Evolutionary conservation across 1,140 invertebrate genomes (phyloP).

Genomic region (Drosophila murphyi): DNA sequence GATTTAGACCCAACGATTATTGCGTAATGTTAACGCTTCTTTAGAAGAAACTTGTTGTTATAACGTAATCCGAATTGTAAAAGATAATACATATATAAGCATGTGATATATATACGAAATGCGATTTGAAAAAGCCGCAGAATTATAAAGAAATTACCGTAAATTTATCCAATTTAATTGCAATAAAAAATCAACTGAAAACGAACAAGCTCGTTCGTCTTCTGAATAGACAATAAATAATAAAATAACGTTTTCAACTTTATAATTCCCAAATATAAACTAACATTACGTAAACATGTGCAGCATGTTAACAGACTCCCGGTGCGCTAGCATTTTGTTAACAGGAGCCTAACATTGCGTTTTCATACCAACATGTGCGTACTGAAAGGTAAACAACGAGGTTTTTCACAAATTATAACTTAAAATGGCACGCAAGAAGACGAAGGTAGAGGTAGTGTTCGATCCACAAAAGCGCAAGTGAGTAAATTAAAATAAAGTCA

Average conservation of each 20-base stretch:
- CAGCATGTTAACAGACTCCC: not conserved
- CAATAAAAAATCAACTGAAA: slow-evolving; percentile 27
- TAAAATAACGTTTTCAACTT: not conserved
- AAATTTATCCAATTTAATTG: slow-evolving; percentile 30
- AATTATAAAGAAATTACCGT: slow-evolving; percentile 42
- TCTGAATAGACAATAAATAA: slow-evolving; percentile 11
- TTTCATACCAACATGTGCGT: slow-evolving; percentile 41
- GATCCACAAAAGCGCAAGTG: slow-evolving; percentile 87
- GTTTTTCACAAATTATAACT: slow-evolving; percentile 9
- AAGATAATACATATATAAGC: slow-evolving; percentile 67
- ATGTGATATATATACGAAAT: slow-evolving; percentile 79
- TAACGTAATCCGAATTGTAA: slow-evolving; percentile 58
- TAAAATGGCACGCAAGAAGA: slow-evolving; percentile 85
- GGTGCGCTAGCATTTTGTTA: not conserved
- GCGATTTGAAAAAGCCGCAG: slow-evolving; percentile 69
- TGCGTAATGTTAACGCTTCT: slow-evolving; percentile 79
- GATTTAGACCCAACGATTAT: slow-evolving; percentile 64
- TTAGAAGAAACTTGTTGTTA: slow-evolving; percentile 64
- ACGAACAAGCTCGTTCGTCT: slow-evolving; percentile 1
- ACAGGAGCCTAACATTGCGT: slow-evolving; percentile 9
- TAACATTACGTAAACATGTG: not conserved
- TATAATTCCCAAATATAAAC: not conserved
- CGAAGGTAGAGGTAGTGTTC: slow-evolving; percentile 87
- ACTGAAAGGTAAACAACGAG: slow-evolving; percentile 58
- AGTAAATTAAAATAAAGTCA: slow-evolving; percentile 31